phyloP scores from a whole-genome alignment of 2,797 vertebrate species.

The Heteromormyrus szaboi region DNA sequence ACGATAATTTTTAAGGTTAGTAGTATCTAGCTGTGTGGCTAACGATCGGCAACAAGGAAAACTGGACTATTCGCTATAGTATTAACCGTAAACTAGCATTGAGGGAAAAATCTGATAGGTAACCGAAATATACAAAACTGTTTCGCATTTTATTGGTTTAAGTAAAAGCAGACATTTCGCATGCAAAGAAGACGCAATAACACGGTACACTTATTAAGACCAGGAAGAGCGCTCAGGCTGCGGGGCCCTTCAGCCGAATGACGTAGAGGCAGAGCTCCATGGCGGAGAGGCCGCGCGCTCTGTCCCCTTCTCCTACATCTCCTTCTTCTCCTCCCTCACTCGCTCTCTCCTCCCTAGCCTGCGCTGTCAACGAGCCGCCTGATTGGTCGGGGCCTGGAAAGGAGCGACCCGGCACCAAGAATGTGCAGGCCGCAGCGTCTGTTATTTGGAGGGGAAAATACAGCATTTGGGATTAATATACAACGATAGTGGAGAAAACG shows the following conservation, averaged over 20 bases:
- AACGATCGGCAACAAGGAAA: background rate
- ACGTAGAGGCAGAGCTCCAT: slow-evolving; percentile 4
- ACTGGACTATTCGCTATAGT: background rate
- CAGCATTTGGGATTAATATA: background rate
- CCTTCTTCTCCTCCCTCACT: background rate
- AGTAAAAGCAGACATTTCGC: background rate
- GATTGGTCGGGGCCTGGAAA: slow-evolving; percentile 25
- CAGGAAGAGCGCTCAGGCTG: background rate
- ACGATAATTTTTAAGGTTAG: background rate
- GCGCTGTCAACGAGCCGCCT: slow-evolving; percentile 17
- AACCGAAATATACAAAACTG: background rate
- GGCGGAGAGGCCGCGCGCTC: slow-evolving; percentile 8
- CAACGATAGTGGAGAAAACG: background rate
- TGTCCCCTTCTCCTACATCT: background rate
- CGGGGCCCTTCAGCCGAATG: slow-evolving; percentile 1
- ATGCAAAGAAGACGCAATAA: background rate
- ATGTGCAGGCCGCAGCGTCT: slow-evolving; percentile 18
- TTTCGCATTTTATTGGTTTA: background rate
- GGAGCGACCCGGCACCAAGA: background rate
- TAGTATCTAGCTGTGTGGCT: background rate
- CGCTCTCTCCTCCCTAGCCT: slow-evolving; percentile 12
- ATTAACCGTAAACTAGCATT: background rate
- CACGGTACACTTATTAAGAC: background rate
- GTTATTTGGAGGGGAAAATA: background rate
- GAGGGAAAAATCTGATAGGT: background rate